phyloP scores from a whole-genome alignment of 2,888 invertebrate genomes.

The Limnephilus auricula region DNA sequence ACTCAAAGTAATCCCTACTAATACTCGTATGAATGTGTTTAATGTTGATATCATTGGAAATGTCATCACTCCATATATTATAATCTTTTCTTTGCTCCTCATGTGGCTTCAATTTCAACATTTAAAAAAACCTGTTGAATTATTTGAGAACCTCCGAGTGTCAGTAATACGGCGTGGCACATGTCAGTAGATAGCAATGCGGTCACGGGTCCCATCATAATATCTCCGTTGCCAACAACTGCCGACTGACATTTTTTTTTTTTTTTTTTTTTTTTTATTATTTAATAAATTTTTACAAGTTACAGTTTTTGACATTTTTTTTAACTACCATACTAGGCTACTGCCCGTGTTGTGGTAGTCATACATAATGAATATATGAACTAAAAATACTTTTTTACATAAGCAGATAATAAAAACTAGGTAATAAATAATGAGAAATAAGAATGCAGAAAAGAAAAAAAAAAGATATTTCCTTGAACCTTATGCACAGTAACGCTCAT shows the following conservation, averaged over 20 bases:
- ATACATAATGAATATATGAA: too few species aligned
- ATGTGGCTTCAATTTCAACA: neutral
- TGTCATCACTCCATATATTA: neutral
- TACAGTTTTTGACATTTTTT: too few species aligned
- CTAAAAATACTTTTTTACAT: too few species aligned
- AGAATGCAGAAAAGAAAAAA: too few species aligned
- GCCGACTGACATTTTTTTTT: constrained; percentile 34
- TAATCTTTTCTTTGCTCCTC: neutral
- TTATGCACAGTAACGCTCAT: constrained; percentile 38
- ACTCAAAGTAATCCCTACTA: neutral
- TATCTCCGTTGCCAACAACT: neutral
- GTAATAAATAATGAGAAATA: too few species aligned
- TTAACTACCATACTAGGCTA: too few species aligned
- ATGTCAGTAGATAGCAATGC: constrained; percentile 47
- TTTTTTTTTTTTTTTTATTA: too few species aligned
- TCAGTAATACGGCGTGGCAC: neutral
- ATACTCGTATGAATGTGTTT: neutral
- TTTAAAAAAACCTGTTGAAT: neutral
- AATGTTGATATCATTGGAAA: neutral
- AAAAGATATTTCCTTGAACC: too few species aligned
- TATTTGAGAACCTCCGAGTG: neutral
- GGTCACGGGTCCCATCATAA: constrained; percentile 40
- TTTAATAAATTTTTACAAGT: too few species aligned
- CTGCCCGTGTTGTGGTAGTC: too few species aligned
- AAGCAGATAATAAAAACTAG: too few species aligned